Evolutionary conservation across 2,113 vertebrate species (phyloP), one percentile per base, ranked within the genome.

Genomic region (Tupaia chinensis): DNA sequence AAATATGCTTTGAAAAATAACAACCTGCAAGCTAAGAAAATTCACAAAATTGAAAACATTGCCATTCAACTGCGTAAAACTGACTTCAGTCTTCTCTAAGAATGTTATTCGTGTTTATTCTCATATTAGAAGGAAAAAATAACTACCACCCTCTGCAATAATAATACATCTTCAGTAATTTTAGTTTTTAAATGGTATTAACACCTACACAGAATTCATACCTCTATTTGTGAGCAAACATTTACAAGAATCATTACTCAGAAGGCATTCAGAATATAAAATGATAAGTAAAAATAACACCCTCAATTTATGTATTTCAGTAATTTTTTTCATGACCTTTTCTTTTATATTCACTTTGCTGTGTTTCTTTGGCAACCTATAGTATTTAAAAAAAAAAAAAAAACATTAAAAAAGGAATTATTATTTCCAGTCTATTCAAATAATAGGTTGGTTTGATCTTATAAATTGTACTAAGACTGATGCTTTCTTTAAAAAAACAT

Each of bases 251-350:
- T 89, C 23, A 83, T 97, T 97, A 96, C 58, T 83, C 87, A 84
- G 68, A 87, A 89, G 83, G 95, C 72, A 91, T 92, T 95, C 97
- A 56, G 97, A 93, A 97, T 32, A 95, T 77, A 58, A 29, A 93
- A 95, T 66, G 17, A 94, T 96, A 97, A 97, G 97, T 94, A 98
- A 98, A 97, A 98, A 96, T 92, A 98, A 81, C 77, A 93, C 93
- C 60, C 10, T 25, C 23, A 58, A 77, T 94, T 92, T 74, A 60
- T 72, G 5, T 77, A 83, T 96, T 87, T 94, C 22, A 68, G 32
- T 91, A 91, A 92, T 96, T 97, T 63, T 60, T 70, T 60, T 53
- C 68, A 16, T 93, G 72, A 94, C 61, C 68, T 97, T 97, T 96
- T 34, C 95, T 97, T 96, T 96, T 61, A 86, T 66, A 72, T 68